These are phyloP conservation scores for Oxyruncus cristatus DNA, from an alignment of 2,113 vertebrate species.

Conservation along the genomic window DNA sequence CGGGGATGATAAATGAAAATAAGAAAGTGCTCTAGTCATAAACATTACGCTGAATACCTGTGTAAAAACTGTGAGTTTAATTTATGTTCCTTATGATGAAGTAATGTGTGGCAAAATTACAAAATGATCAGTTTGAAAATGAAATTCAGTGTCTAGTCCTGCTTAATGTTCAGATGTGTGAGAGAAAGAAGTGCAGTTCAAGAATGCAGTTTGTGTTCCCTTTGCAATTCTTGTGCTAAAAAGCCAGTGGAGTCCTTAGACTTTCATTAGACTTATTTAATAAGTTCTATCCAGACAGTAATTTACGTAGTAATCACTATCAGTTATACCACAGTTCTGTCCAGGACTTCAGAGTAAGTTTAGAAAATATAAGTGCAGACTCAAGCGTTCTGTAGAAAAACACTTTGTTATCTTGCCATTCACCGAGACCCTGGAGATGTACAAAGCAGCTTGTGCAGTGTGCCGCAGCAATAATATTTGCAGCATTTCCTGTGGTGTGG, in stretches of 20 bases:
- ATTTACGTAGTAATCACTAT: background rate
- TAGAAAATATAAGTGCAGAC: background rate
- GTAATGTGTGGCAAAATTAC: background rate
- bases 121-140: background rate
- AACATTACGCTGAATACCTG: background rate
- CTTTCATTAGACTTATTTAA: background rate
- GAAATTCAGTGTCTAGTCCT: background rate
- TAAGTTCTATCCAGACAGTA: background rate
- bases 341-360: background rate
- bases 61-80: background rate
- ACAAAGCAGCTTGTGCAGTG: background rate
- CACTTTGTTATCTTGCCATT: background rate
- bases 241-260: background rate
- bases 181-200: background rate
- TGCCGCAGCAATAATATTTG: background rate
- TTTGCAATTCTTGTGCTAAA: background rate
- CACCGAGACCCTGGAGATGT: background rate
- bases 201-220: background rate
- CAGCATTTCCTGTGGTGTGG: background rate
- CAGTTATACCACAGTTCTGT: background rate
- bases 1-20: background rate
- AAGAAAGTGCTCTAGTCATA: background rate
- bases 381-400: background rate
- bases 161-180: background rate
- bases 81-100: background rate